Base-by-base conservation (phyloP, 1,140 invertebrate genomes). In the Drosophila rhopaloa region DNA sequence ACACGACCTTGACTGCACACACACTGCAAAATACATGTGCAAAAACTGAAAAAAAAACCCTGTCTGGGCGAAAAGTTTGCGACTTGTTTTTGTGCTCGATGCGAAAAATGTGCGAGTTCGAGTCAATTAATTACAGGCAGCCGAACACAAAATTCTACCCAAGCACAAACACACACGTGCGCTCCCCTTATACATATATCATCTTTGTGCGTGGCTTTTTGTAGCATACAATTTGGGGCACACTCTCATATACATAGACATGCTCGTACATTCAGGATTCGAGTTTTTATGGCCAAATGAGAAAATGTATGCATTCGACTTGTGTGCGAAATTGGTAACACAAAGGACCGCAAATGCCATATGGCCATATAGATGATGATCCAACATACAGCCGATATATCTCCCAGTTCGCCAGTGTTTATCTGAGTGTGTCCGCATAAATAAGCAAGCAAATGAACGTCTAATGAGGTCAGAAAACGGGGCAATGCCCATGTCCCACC, bases 71-170 rank as follows among this genome's bases (percentile, higher is more conserved):
- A 79, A 76, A 86, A 59, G 79, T 76, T 71, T 59, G 53, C 57
- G 51, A 48, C 57, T 79, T 71, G 58, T 73, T 81, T 79, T 86
- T 79, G 53, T 66, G 59, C 63, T 68, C 57, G 66, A 86, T 72
- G 83, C 47, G 66, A 82, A 86, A 88, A 86, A 71, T 71, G 67
- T 82, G 71, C 54, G 76, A 86, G 67, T 79, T 66, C 57, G 76
- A 86, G 79, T 86, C 83, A 89, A 88, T 88, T 89, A 88, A 88
- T 88, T 89, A 88, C 83, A 88, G 73, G 57, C 76, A 76, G 57
- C 46, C 62, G 27, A 68, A 38, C 40, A 66, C 61, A 55, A 19
- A 73, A 50, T 14, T 41, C 51, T 8, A 53, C 43, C 50, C 37
- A 46, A 9, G 13, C 41, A 14, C n/a, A 68, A 13, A 19, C 14